Evolutionary conservation across 2,888 invertebrate genomes (phyloP).

Genomic region (Aphrophora alni): DNA sequence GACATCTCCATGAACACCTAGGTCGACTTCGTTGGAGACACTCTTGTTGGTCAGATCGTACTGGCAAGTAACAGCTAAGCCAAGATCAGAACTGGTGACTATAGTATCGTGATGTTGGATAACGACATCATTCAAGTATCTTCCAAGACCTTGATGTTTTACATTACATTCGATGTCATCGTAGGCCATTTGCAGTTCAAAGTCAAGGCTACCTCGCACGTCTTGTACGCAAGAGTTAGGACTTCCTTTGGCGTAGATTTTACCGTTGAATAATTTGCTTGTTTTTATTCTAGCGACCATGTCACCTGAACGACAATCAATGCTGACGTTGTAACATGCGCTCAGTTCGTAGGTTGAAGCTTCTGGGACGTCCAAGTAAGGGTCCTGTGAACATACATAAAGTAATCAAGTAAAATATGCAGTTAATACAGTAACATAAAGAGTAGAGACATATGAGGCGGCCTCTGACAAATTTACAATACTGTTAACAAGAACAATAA

Average conservation of each 20-base stretch:
- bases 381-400: conserved; percentile 70
- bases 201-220: conserved; percentile 86
- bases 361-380: conserved; percentile 88
- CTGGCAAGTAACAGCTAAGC: conserved; percentile 91
- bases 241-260: conserved; percentile 93
- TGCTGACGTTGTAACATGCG: conserved; percentile 93
- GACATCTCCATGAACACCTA: conserved; percentile 88
- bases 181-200: conserved; percentile 90
- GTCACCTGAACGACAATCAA: conserved; percentile 90
- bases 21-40: conserved; percentile 89
- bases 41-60: conserved; percentile 94
- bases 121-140: conserved; percentile 89
- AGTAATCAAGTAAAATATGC: too few relatives aligned
- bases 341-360: conserved; percentile 91
- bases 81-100: conserved; percentile 92
- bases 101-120: conserved; percentile 96
- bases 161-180: conserved; percentile 93
- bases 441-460: too few relatives aligned
- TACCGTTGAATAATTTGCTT: conserved; percentile 90
- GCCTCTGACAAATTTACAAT: too few relatives aligned
- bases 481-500: too few relatives aligned
- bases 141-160: conserved; percentile 83
- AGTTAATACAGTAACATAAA: too few relatives aligned
- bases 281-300: conserved; percentile 94
- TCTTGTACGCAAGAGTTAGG: conserved; percentile 92